These are phyloP conservation scores for Laticauda laticaudata DNA, from an alignment of 2,113 vertebrate species.

Conservation along the genomic window DNA sequence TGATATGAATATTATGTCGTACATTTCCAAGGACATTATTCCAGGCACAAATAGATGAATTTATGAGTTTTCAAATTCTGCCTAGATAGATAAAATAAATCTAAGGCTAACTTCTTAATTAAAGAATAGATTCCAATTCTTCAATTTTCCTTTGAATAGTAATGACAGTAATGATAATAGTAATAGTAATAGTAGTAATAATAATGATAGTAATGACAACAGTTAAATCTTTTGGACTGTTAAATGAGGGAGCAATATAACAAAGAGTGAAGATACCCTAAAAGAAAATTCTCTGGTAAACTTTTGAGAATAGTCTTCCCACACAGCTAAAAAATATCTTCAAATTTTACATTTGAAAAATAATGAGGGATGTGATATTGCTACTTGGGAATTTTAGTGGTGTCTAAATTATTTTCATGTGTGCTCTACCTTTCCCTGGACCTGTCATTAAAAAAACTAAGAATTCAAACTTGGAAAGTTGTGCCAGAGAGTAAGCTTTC, in stretches of 20 bases:
- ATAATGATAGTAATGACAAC: background rate
- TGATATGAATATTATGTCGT: background rate
- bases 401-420: background rate
- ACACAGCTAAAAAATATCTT: background rate
- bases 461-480: background rate
- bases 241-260: background rate
- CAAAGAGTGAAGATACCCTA: background rate
- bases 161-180: too few relatives aligned
- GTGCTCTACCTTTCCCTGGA: background rate
- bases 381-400: background rate
- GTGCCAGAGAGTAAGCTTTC: background rate
- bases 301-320: background rate
- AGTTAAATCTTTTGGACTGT: background rate
- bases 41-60: background rate
- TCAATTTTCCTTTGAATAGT: background rate
- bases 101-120: background rate
- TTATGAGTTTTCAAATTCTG: background rate
- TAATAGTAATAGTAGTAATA: too few relatives aligned
- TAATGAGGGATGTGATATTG: background rate
- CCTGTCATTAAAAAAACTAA: background rate
- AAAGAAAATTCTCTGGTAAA: background rate
- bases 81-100: background rate
- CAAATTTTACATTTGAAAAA: background rate
- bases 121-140: background rate
- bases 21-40: background rate